Percentiles rank a stretch among this genome's conserved stretches.
Evolutionary conservation across 2,888 invertebrate genomes (phyloP).

Genomic region (Exephanes ischioxanthus): DNA sequence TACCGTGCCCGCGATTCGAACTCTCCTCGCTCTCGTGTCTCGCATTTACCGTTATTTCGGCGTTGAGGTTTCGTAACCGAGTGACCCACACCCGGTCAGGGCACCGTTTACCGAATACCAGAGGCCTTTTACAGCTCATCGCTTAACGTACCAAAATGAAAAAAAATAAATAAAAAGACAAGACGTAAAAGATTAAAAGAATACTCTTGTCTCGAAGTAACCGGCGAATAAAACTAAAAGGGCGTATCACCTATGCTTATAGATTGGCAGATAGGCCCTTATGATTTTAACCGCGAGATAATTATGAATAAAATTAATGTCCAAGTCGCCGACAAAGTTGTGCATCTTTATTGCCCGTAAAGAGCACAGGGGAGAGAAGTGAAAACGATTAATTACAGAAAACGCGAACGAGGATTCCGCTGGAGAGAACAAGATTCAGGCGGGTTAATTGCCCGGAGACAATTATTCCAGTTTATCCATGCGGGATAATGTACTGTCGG

Average conservation of each 20-base stretch:
- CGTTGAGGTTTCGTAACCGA: slow-evolving; percentile 83
- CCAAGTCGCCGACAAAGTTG: neutral
- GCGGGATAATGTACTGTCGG: neutral
- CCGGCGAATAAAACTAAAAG: neutral
- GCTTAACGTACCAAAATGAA: slow-evolving; percentile 11
- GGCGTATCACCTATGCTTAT: neutral
- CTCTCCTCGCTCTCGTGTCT: slow-evolving; percentile 58
- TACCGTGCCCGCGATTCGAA: slow-evolving; percentile 74
- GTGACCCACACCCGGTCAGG: slow-evolving; percentile 81
- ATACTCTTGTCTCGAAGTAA: neutral
- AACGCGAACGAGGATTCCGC: slow-evolving; percentile 5
- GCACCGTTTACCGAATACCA: slow-evolving; percentile 31
- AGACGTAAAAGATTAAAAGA: neutral
- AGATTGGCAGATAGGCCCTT: neutral
- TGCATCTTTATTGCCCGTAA: neutral
- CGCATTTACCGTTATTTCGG: slow-evolving; percentile 82
- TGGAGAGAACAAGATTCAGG: neutral
- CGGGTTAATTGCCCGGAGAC: slow-evolving; percentile 26
- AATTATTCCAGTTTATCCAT: slow-evolving; percentile 9
- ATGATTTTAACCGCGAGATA: neutral
- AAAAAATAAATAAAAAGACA: neutral
- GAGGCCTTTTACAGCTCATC: slow-evolving; percentile 23
- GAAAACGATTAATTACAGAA: slow-evolving; percentile 41
- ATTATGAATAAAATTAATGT: neutral
- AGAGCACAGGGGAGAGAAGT: slow-evolving; percentile 17